Conservation (phyloP, 2,888 invertebrate genomes). For the Lottia scabra region DNA sequence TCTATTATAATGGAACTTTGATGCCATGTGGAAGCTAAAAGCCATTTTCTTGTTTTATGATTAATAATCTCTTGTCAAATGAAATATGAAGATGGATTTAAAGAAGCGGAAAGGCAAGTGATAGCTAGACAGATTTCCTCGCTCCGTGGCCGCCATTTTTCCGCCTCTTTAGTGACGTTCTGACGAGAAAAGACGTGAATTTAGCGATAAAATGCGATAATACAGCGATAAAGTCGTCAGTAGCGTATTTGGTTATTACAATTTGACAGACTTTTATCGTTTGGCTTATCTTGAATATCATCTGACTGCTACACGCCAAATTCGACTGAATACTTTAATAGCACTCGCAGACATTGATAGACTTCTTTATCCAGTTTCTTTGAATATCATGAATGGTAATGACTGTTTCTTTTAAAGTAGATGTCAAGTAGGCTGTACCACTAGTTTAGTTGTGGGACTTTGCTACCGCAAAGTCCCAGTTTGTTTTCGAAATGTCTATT, state of each 20-base stretch:
- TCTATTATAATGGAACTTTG: neutral
- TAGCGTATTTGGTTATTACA: neutral
- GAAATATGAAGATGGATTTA: neutral
- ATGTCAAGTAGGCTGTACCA: no score
- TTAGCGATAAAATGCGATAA: constrained; percentile 1
- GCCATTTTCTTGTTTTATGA: neutral
- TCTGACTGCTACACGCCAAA: neutral
- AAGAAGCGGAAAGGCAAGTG: neutral
- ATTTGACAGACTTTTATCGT: neutral
- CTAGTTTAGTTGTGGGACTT: no score
- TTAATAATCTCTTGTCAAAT: neutral
- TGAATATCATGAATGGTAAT: no score
- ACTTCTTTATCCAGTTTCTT: no score
- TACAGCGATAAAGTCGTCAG: neutral
- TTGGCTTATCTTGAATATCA: neutral
- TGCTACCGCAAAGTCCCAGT: no score
- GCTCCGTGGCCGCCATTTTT: constrained; percentile 5
- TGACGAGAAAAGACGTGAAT: constrained; percentile 6
- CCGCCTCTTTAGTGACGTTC: constrained; percentile 1
- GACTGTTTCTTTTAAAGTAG: no score
- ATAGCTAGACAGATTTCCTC: neutral
- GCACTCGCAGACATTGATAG: no score
- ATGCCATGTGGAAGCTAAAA: neutral
- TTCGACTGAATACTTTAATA: no score
- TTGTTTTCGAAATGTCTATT: no score